Percentiles rank a stretch among this genome's conserved stretches.
phyloP scores from a whole-genome alignment of 2,888 invertebrate species.

The Papilio gigon region DNA sequence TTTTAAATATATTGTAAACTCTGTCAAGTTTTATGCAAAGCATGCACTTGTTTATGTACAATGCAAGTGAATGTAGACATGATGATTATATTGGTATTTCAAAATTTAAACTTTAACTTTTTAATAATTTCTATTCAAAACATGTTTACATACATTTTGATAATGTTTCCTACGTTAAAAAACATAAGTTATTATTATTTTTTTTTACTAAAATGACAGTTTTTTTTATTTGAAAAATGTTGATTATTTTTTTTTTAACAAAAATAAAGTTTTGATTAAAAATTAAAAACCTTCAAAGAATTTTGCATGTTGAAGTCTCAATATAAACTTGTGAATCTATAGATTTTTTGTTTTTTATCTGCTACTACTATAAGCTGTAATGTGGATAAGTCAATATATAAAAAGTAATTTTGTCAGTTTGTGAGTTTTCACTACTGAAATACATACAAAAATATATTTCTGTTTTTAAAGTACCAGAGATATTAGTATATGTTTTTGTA shows the following conservation, averaged over 20 bases:
- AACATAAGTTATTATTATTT: neutral
- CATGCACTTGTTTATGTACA: neutral
- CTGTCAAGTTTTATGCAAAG: neutral
- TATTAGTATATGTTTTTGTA: neutral
- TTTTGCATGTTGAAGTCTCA: slow-evolving; percentile 1
- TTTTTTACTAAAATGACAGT: neutral
- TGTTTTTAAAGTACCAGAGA: too few species aligned
- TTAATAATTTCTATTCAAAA: neutral
- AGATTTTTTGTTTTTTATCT: slow-evolving; percentile 2
- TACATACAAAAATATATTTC: neutral
- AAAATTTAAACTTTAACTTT: neutral
- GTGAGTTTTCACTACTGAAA: neutral
- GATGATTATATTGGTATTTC: neutral
- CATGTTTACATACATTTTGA: neutral
- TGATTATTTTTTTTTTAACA: neutral
- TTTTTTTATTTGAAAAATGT: slow-evolving; percentile 5
- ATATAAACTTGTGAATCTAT: neutral
- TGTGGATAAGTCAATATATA: slow-evolving; percentile 9
- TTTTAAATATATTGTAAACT: neutral
- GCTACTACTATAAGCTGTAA: neutral
- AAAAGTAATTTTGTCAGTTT: slow-evolving; percentile 24
- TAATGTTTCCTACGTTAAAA: slow-evolving; percentile 3
- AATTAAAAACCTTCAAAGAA: neutral
- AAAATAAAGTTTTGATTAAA: neutral
- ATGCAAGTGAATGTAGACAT: neutral